These are phyloP conservation scores for Colostygia pectinataria DNA, from an alignment of 2,888 invertebrate genomes.

Conservation along the genomic window DNA sequence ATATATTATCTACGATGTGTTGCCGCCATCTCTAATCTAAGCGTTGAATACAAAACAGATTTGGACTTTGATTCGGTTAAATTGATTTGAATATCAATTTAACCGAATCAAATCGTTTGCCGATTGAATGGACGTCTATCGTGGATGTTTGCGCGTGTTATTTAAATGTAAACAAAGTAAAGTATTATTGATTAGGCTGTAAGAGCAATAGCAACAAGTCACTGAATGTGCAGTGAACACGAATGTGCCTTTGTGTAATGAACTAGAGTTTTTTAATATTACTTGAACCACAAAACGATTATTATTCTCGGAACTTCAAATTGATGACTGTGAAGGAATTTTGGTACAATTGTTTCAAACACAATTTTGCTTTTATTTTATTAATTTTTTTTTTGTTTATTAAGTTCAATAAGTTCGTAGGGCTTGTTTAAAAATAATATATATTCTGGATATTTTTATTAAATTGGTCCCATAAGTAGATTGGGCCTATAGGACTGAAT, in stretches of 20 bases:
- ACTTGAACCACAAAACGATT: no score
- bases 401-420: no score
- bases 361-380: no score
- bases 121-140: slow-evolving; percentile 10
- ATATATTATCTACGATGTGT: slow-evolving; percentile 14
- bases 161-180: background rate
- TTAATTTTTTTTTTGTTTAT: no score
- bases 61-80: slow-evolving; percentile 20
- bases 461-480: no score
- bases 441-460: no score
- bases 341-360: no score
- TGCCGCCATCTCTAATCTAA: slow-evolving; percentile 13
- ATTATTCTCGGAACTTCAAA: no score
- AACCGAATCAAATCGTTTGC: slow-evolving; percentile 14
- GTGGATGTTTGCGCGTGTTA: background rate
- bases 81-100: slow-evolving; percentile 20
- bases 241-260: slow-evolving; percentile 10
- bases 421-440: no score
- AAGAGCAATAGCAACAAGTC: slow-evolving; percentile 3
- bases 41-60: slow-evolving; percentile 19
- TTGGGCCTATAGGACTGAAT: no score
- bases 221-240: slow-evolving; percentile 3
- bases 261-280: background rate
- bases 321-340: no score
- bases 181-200: slow-evolving; percentile 1